These are phyloP conservation scores for Bedellia somnulentella DNA, from an alignment of 2,888 invertebrate species.

Conservation along the genomic window DNA sequence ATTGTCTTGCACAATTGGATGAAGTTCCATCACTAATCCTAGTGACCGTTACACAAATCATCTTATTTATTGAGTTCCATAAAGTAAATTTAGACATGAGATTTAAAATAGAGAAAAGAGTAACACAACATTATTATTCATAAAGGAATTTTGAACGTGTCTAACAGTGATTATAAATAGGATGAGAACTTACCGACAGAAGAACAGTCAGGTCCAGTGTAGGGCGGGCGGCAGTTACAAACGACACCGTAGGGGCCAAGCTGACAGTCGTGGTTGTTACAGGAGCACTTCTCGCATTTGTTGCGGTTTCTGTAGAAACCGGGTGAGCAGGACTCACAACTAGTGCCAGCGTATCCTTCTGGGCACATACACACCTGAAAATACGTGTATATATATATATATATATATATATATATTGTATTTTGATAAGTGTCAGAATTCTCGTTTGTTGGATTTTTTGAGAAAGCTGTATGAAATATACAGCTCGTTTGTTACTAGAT, in stretches of 20 bases:
- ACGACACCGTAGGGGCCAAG: slow-evolving; percentile 58
- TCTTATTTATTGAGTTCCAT: too few species aligned
- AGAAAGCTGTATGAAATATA: too few species aligned
- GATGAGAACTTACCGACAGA: slow-evolving; percentile 31
- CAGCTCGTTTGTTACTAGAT: too few species aligned
- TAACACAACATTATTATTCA: too few species aligned
- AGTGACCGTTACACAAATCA: slow-evolving; percentile 14
- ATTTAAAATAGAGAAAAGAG: too few species aligned
- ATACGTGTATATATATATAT: too few species aligned
- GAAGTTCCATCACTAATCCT: slow-evolving; percentile 49
- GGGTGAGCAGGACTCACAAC: slow-evolving; percentile 76
- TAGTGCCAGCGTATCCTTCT: slow-evolving; percentile 76
- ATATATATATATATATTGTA: too few species aligned
- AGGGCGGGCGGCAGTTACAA: slow-evolving; percentile 73
- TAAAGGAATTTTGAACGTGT: too few species aligned
- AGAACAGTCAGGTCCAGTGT: slow-evolving; percentile 67
- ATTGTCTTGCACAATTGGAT: slow-evolving; percentile 28
- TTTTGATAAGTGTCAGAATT: too few species aligned
- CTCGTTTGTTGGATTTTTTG: too few species aligned
- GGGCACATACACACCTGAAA: slow-evolving; percentile 75
- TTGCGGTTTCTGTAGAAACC: slow-evolving; percentile 74
- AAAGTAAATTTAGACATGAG: too few species aligned
- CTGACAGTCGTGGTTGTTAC: slow-evolving; percentile 73
- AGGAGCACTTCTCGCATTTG: slow-evolving; percentile 73
- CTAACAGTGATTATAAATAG: too few species aligned